Conservation (phyloP, 2,797 vertebrate genomes). For the Oreochromis mossambicus region DNA sequence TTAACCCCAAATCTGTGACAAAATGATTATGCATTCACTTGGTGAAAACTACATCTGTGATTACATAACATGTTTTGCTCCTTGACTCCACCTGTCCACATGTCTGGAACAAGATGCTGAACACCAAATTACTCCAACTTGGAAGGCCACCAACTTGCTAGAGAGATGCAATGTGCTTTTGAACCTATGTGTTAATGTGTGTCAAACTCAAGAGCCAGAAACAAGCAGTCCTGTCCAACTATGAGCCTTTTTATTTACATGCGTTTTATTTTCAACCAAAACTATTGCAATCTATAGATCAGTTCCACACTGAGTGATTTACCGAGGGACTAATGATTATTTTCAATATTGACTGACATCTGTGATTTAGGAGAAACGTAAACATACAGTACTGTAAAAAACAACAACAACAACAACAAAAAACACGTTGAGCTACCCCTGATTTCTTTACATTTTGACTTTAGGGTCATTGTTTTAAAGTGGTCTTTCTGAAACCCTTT, state of each 20-base stretch:
- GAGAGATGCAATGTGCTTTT: neutral
- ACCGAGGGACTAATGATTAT: neutral
- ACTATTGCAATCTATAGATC: neutral
- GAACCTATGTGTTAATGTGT: neutral
- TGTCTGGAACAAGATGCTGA: neutral
- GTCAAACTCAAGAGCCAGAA: neutral
- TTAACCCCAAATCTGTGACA: neutral
- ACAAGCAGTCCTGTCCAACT: neutral
- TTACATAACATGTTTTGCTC: neutral
- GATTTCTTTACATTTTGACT: neutral
- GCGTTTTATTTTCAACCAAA: neutral
- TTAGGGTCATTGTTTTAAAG: neutral
- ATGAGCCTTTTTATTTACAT: neutral
- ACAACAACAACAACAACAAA: neutral
- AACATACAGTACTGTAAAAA: neutral
- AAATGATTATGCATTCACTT: neutral
- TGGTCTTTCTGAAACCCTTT: neutral
- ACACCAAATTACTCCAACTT: neutral
- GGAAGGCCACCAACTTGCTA: neutral
- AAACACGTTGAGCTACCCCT: neutral
- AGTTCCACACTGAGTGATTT: neutral
- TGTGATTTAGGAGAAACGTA: neutral
- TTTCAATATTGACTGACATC: neutral
- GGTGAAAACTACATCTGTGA: neutral
- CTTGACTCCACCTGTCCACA: neutral